These are phyloP conservation scores for Orientallactaga bullata DNA, from an alignment of 2,113 vertebrate genomes.

Conservation along the genomic window DNA sequence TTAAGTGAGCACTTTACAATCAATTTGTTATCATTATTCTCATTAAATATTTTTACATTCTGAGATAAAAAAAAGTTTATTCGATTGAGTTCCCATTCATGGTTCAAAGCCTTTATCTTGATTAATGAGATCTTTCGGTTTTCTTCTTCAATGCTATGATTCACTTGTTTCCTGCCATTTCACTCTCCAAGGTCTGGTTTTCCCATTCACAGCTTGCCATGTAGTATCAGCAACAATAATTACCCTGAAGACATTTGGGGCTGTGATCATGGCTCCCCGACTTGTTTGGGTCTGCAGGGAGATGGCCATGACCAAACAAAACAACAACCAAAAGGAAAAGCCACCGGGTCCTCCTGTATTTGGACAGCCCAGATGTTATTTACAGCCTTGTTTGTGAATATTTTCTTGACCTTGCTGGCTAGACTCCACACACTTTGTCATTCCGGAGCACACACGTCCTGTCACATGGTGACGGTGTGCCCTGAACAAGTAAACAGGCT, in stretches of 20 bases:
- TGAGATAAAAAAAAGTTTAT: conserved; percentile 61
- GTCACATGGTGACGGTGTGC: conserved; percentile 87
- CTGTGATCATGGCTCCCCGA: conserved; percentile 78
- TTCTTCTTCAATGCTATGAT: conserved; percentile 80
- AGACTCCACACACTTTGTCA: conserved; percentile 89
- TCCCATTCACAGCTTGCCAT: conserved; percentile 78
- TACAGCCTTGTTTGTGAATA: conserved; percentile 89
- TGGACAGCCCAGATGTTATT: conserved; percentile 90
- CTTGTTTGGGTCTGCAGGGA: conserved; percentile 85
- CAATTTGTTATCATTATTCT: conserved; percentile 42
- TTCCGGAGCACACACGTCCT: conserved; percentile 88
- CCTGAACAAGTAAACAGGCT: conserved; percentile 87
- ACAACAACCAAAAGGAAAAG: conserved; percentile 87
- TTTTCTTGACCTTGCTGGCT: conserved; percentile 88
- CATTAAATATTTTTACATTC: conserved; percentile 48
- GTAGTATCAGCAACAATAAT: conserved; percentile 77
- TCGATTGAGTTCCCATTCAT: conserved; percentile 47
- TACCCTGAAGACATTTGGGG: conserved; percentile 82
- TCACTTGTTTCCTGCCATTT: conserved; percentile 85
- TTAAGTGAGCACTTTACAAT: conserved; percentile 38
- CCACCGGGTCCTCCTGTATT: conserved; percentile 85
- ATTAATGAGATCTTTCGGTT: conserved; percentile 72
- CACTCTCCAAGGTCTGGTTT: conserved; percentile 82
- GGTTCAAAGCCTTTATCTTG: conserved; percentile 66
- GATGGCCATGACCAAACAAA: conserved; percentile 84